Evolutionary conservation across 1,140 invertebrate genomes (phyloP).

Genomic region (Sesamia nonagrioides): DNA sequence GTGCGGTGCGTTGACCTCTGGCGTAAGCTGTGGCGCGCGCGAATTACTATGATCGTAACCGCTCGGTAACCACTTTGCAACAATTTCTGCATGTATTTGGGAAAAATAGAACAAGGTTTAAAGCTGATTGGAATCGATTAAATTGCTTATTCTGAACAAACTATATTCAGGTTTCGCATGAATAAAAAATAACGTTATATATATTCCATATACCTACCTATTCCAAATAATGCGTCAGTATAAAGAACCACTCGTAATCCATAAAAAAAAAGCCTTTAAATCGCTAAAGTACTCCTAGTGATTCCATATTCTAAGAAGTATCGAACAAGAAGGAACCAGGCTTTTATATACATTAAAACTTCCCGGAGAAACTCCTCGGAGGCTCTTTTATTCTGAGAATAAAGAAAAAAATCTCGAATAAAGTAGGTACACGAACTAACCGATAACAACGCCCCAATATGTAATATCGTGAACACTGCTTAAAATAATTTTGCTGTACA

Average conservation of each 20-base stretch:
- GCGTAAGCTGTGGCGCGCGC: too few species aligned
- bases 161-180: too few species aligned
- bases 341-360: constrained; percentile 77
- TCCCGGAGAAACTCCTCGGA: constrained; percentile 68
- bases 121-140: too few species aligned
- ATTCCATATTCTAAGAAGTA: constrained; percentile 49
- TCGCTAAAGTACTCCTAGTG: constrained; percentile 18
- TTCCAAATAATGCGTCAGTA: neutral
- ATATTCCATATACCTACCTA: too few species aligned
- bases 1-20: too few species aligned
- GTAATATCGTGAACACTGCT: constrained; percentile 8
- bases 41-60: too few species aligned
- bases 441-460: constrained; percentile 54
- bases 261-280: constrained; percentile 5
- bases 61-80: too few species aligned
- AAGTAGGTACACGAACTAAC: constrained; percentile 68
- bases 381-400: constrained; percentile 64
- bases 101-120: too few species aligned
- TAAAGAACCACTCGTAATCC: neutral
- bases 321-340: constrained; percentile 58
- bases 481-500: constrained; percentile 10
- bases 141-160: too few species aligned
- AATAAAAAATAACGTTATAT: too few species aligned
- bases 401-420: constrained; percentile 66
- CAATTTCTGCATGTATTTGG: too few species aligned